A percentile compares a stretch with the other conserved stretches of the same genome.
These are phyloP conservation scores for Leucoraja ocellata DNA, from an alignment of 2,797 vertebrate species.

Conservation along the genomic window DNA sequence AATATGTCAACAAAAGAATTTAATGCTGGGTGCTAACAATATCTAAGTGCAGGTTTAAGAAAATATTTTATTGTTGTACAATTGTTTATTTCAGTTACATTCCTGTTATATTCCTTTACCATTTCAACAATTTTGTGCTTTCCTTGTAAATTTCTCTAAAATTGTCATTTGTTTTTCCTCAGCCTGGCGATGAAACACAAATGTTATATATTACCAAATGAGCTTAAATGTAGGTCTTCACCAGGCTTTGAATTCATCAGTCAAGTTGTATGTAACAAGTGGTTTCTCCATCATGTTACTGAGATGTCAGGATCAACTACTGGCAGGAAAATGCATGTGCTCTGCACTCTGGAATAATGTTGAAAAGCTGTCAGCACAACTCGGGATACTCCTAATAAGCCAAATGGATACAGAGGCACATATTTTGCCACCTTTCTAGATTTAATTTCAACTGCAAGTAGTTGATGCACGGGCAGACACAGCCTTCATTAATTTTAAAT, in stretches of 20 bases:
- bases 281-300: background rate
- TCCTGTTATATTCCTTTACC: background rate
- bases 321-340: background rate
- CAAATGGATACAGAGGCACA: background rate
- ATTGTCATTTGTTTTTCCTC: background rate
- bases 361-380: background rate
- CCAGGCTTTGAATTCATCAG: background rate
- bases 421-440: background rate
- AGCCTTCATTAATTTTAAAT: constrained; percentile 20
- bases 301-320: background rate
- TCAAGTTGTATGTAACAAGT: background rate
- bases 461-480: background rate
- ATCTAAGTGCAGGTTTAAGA: constrained; percentile 12
- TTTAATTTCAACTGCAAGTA: background rate
- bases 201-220: background rate
- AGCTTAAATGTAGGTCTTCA: background rate
- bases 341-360: background rate
- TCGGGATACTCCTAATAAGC: background rate
- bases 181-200: background rate
- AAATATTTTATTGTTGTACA: background rate
- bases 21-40: background rate
- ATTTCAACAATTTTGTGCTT: constrained; percentile 27
- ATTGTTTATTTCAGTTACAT: background rate
- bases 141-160: background rate
- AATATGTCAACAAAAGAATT: constrained; percentile 16